Conservation (phyloP, 2,797 vertebrate genomes). For the Nothura maculosa region DNA sequence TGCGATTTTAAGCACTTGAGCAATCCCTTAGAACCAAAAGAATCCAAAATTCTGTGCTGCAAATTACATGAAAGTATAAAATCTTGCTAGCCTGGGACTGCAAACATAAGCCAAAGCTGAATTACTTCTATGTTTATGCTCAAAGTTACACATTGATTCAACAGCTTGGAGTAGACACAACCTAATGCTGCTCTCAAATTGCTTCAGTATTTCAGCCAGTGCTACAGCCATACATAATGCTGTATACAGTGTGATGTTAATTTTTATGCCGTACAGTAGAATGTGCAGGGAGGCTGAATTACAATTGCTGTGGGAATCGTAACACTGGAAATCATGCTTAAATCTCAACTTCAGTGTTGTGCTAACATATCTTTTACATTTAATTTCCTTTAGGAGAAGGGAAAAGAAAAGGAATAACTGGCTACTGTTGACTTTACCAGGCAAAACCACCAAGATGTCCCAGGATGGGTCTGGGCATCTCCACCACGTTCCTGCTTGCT, state of each 20-base stretch:
- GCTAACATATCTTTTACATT: slow-evolving; percentile 60
- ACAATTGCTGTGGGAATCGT: slow-evolving; percentile 61
- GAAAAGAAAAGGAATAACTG: neutral
- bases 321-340: slow-evolving; percentile 53
- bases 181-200: slow-evolving; percentile 20
- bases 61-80: neutral
- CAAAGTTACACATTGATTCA: neutral
- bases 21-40: slow-evolving; percentile 6
- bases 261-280: slow-evolving; percentile 64
- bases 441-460: neutral
- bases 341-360: neutral
- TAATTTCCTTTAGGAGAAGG: slow-evolving; percentile 29
- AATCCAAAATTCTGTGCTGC: neutral
- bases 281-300: slow-evolving; percentile 47
- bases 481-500: neutral
- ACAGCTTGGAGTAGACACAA: neutral
- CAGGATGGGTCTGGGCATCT: neutral
- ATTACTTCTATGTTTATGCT: neutral
- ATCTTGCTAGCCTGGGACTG: neutral
- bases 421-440: slow-evolving; percentile 11
- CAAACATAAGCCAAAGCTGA: neutral
- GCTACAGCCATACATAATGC: slow-evolving; percentile 24
- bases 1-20: slow-evolving; percentile 34
- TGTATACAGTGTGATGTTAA: slow-evolving; percentile 37
- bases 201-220: slow-evolving; percentile 28